A percentile compares a stretch with the other conserved stretches of the same genome.
These are phyloP conservation scores for Puma concolor DNA, from an alignment of 2,113 vertebrate genomes.

Conservation along the genomic window DNA sequence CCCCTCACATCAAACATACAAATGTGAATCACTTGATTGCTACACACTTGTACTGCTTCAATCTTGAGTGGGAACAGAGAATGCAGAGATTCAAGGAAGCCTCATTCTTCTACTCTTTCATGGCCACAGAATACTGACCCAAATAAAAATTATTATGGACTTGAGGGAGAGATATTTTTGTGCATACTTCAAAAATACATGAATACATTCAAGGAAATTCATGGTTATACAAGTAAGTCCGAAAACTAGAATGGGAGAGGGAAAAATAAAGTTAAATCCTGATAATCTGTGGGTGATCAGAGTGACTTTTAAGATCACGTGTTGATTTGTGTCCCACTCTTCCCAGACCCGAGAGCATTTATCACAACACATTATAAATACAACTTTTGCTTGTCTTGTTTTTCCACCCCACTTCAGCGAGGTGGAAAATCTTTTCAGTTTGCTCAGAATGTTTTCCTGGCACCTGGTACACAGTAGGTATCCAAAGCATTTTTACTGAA, in stretches of 20 bases:
- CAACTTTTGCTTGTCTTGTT: not conserved
- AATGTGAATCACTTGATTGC: not conserved
- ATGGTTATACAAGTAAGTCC: not conserved
- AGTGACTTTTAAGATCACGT: not conserved
- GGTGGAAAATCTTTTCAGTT: not conserved
- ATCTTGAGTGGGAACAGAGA: not conserved
- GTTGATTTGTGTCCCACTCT: not conserved
- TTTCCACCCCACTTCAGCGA: not conserved
- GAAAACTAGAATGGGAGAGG: not conserved
- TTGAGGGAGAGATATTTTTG: not conserved
- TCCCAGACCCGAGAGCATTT: not conserved
- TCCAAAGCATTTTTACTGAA: slow-evolving; percentile 31
- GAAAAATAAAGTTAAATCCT: not conserved
- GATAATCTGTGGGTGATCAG: not conserved
- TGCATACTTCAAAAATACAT: not conserved
- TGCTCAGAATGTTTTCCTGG: slow-evolving; percentile 2
- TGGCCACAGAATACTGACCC: not conserved
- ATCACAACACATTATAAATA: not conserved
- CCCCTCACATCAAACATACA: not conserved
- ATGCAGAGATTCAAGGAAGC: not conserved
- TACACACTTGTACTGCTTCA: not conserved
- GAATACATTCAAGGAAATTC: not conserved
- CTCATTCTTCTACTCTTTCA: not conserved
- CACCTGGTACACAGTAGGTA: slow-evolving; percentile 6
- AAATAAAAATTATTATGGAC: not conserved